Evolutionary conservation across 2,113 vertebrate genomes (phyloP).

Genomic region (Xenotilapia leptura): DNA sequence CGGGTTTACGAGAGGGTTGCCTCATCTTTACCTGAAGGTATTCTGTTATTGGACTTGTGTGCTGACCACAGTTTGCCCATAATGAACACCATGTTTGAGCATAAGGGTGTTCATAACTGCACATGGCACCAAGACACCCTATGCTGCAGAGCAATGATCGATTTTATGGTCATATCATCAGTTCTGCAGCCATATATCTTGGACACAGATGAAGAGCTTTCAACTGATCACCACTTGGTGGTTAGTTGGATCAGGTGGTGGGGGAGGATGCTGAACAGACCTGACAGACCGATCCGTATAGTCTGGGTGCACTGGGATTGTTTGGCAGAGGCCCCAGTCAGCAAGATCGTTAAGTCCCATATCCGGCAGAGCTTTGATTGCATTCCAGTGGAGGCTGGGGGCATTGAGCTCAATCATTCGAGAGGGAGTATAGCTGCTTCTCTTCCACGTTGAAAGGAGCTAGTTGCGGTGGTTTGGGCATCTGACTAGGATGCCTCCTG

Average conservation of each 20-base stretch:
- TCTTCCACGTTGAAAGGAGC: not conserved
- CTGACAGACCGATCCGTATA: not conserved
- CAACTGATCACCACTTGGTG: not conserved
- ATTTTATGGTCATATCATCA: not conserved
- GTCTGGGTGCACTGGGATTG: not conserved
- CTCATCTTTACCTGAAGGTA: not conserved
- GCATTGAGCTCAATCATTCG: not conserved
- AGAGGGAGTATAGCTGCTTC: not conserved
- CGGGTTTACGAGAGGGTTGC: accelerated
- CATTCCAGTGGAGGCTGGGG: not conserved
- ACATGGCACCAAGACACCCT: not conserved
- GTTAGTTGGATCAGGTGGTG: not conserved
- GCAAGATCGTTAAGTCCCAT: not conserved
- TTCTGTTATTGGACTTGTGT: not conserved
- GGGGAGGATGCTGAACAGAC: not conserved
- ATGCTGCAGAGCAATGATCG: not conserved
- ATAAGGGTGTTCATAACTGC: not conserved
- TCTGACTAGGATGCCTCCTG: not conserved
- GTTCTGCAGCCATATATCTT: not conserved
- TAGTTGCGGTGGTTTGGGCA: not conserved
- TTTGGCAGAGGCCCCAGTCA: not conserved
- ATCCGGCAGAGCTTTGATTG: not conserved
- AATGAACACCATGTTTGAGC: not conserved
- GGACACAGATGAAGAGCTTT: not conserved
- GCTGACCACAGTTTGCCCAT: not conserved